Base-by-base conservation (phyloP, 2,888 invertebrate species). In the Sarcophaga subvicina region DNA sequence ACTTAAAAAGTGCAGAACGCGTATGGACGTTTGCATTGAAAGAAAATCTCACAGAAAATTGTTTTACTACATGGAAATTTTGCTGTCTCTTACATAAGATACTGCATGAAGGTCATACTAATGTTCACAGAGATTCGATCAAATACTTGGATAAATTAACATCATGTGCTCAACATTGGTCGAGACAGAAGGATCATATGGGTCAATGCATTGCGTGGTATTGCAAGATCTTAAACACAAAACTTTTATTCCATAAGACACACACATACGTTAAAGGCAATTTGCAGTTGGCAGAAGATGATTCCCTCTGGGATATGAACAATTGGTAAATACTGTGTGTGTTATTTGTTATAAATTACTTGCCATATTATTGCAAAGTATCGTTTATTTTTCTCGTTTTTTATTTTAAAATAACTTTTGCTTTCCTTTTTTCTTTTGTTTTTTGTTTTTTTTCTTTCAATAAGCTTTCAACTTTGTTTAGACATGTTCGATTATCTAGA, bases 401-500 rank as follows among this genome's bases (percentile, higher is more conserved):
- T 54, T 54, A 54, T 12, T 54, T 54, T 14, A 17, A 54, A 54
- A 54, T 17, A 4, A 14, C 17, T 54, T 54, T 54, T 14, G 54
- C 12, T 54, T 27, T 37, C 45, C 25, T 67, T 67, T 67, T 45
- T 47, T 10, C 14, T 22, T 60, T 14, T 70, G 72, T 62, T 60
- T n/a, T 45, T 37, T n/a, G 20, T 22, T 22, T 22, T 22, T 20
- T n/a, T 54, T 70, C 64, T 27, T 3, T 59, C 54, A 54, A 54
- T 54, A 10, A 87, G 82, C n/a, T 87, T 80, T 75, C 79, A 88
- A 45, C 72, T 88, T 4, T 80, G 83, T 76, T 77, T 83, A 17
- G 82, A 88, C 49, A 78, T 87, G n/a, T 84, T 82, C 49, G 88
- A 83, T 63, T 87, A 86, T 27, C 75, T 87, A 64, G 86, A 87